phyloP scores from a whole-genome alignment of 64 coral and sea anemone species.

The Montipora foliosa region DNA sequence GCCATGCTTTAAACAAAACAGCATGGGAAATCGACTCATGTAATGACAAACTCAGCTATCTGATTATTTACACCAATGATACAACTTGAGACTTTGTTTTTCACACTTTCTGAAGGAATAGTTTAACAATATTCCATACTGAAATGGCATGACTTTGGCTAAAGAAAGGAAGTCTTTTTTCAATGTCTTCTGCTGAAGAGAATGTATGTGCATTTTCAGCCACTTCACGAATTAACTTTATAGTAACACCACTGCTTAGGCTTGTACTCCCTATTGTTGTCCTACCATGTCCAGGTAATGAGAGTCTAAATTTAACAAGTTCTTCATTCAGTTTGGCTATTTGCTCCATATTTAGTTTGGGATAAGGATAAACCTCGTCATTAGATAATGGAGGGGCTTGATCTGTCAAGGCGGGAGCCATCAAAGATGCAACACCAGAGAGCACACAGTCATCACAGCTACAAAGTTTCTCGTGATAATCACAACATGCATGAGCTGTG shows the following conservation, averaged over 20 bases:
- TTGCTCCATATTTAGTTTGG: background rate
- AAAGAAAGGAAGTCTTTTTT: background rate
- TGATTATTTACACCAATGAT: background rate
- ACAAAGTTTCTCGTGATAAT: constrained; percentile 26
- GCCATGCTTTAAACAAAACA: background rate
- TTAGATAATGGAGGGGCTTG: background rate
- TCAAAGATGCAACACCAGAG: constrained; percentile 4
- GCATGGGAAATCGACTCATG: background rate
- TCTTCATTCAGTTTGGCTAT: background rate
- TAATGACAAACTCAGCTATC: background rate
- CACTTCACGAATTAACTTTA: background rate
- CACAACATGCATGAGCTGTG: constrained; percentile 30
- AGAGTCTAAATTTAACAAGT: background rate
- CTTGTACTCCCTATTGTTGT: background rate
- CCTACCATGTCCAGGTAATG: background rate
- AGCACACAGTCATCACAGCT: constrained; percentile 13
- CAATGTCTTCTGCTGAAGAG: background rate
- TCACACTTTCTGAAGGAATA: background rate
- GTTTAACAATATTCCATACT: background rate
- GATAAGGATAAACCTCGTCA: background rate
- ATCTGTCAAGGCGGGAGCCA: constrained; percentile 1
- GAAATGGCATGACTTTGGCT: background rate
- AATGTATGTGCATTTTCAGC: background rate
- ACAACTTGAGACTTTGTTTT: background rate
- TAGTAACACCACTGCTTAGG: background rate